These are phyloP conservation scores for Anguilla japonica DNA, from an alignment of 2,113 vertebrate genomes.

Conservation along the genomic window DNA sequence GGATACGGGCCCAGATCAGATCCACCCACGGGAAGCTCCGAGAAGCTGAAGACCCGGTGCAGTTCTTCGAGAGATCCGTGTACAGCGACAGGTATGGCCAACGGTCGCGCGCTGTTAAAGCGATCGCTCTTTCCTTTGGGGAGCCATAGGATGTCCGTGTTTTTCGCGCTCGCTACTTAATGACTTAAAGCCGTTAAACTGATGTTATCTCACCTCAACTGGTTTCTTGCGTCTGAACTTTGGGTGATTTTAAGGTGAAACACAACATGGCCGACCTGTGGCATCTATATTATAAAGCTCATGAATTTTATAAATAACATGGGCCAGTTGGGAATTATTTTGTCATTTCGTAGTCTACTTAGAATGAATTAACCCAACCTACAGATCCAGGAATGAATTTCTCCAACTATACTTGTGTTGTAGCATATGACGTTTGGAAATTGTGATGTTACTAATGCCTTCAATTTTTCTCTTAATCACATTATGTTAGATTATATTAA, in stretches of 20 bases:
- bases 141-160: neutral
- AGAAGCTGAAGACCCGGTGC: slow-evolving; percentile 73
- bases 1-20: slow-evolving; percentile 81
- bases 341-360: neutral
- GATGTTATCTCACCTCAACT: neutral
- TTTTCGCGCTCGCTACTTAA: neutral
- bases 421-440: neutral
- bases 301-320: neutral
- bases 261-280: neutral
- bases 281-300: neutral
- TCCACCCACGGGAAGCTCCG: slow-evolving; percentile 70
- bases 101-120: neutral
- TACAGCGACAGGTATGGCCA: slow-evolving; percentile 88
- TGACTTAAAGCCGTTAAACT: neutral
- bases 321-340: neutral
- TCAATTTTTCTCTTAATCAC: neutral
- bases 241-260: neutral
- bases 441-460: neutral
- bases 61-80: slow-evolving; percentile 90
- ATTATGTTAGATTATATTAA: too few species aligned
- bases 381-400: neutral
- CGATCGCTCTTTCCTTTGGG: neutral
- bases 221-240: neutral
- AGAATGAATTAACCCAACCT: neutral
- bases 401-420: neutral